Percentiles rank a stretch among this genome's conserved stretches.
Conservation (phyloP, 2,113 vertebrate genomes). For the Vanacampus margaritifer region DNA sequence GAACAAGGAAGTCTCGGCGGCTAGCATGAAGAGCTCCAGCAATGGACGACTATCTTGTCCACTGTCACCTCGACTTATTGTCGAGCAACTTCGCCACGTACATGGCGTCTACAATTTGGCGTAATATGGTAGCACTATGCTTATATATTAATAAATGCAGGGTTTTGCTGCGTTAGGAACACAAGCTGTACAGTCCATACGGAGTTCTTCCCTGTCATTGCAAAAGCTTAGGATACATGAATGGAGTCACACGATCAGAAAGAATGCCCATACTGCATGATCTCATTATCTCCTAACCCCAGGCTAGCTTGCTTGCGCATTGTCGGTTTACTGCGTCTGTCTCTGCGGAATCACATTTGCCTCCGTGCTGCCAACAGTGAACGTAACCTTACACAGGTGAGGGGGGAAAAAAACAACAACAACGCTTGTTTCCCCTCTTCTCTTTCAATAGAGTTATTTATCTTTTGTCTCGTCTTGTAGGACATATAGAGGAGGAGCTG, state of each 20-base stretch:
- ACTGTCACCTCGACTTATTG: too few relatives aligned
- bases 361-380: neutral
- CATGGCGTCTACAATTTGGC: too few relatives aligned
- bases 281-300: conserved; percentile 44
- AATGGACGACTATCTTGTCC: too few relatives aligned
- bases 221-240: conserved; percentile 22
- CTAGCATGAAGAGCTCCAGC: too few relatives aligned
- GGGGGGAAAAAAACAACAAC: neutral
- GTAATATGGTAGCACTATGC: too few relatives aligned
- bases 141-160: neutral
- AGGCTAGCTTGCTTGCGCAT: conserved; percentile 10
- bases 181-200: neutral
- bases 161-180: neutral
- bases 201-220: conserved; percentile 19
- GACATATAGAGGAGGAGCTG: neutral
- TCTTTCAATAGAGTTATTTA: neutral
- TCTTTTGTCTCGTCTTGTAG: neutral
- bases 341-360: conserved; percentile 4
- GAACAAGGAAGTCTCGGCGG: too few relatives aligned
- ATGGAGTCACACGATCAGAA: conserved; percentile 19
- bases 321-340: neutral
- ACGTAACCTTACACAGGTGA: neutral
- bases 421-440: neutral
- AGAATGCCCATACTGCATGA: conserved; percentile 1
- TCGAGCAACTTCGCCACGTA: too few relatives aligned